Conservation (phyloP, 2,797 vertebrate genomes). For the Coracias cyanogaster region DNA sequence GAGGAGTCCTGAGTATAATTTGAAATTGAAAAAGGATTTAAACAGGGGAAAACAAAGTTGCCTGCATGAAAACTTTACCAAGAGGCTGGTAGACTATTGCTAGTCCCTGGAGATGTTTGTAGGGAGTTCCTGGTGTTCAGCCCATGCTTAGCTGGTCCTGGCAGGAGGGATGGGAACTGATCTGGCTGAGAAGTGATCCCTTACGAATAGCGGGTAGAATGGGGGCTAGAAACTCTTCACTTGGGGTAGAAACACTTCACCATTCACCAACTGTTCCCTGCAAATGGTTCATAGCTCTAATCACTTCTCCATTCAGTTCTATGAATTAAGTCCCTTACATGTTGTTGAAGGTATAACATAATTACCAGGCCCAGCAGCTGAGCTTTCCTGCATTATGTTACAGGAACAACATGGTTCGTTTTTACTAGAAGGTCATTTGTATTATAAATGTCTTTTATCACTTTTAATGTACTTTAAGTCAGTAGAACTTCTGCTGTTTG, state of each 20-base stretch:
- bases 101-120: not conserved
- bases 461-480: not conserved
- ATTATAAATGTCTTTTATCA: slow-evolving; percentile 6
- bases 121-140: not conserved
- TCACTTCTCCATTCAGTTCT: not conserved
- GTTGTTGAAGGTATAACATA: not conserved
- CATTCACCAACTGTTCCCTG: not conserved
- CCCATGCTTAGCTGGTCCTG: not conserved
- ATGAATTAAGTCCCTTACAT: not conserved
- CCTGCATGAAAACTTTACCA: not conserved
- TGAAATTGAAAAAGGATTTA: not conserved
- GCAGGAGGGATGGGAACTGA: not conserved
- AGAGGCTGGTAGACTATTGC: not conserved
- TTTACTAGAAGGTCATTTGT: not conserved
- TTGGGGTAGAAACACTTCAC: not conserved
- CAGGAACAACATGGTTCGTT: not conserved
- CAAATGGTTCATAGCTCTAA: not conserved
- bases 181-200: not conserved
- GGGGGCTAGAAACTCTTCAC: not conserved
- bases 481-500: not conserved
- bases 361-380: not conserved
- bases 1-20: not conserved
- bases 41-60: not conserved
- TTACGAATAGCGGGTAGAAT: not conserved
- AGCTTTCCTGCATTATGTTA: not conserved